phyloP scores from a whole-genome alignment of 1,140 invertebrate genomes.

The Pseudomyrmex pallidus region DNA sequence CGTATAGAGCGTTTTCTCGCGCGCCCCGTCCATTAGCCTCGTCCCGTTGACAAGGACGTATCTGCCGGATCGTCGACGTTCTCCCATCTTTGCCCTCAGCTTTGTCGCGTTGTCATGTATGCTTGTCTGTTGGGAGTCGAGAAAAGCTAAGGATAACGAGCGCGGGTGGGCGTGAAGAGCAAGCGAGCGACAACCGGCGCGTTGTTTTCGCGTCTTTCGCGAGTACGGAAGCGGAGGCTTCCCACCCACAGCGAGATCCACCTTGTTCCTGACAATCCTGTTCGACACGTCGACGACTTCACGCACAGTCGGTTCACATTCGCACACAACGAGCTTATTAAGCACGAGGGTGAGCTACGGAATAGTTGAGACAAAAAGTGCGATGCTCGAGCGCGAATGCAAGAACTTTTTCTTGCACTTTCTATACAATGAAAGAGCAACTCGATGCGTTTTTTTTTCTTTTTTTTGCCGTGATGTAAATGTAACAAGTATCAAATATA shows the following conservation, averaged over 20 bases:
- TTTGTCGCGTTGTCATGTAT: not conserved
- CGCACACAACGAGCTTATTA: constrained; percentile 18
- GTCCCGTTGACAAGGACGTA: constrained; percentile 64
- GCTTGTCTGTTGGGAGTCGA: constrained; percentile 63
- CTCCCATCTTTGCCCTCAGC: constrained; percentile 16
- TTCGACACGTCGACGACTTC: not conserved
- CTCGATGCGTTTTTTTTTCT: not conserved
- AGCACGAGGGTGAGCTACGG: not conserved
- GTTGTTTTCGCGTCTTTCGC: constrained; percentile 21
- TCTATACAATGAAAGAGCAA: not conserved
- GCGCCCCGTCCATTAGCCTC: constrained; percentile 81
- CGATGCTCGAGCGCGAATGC: not conserved
- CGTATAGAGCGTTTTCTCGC: constrained; percentile 74
- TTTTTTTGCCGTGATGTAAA: not conserved
- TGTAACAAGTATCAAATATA: not conserved
- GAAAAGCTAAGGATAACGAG: constrained; percentile 75
- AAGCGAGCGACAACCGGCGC: constrained; percentile 48
- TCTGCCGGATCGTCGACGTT: constrained; percentile 35
- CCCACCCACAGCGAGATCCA: not conserved
- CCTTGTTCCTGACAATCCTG: constrained; percentile 1
- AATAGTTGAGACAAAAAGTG: constrained; percentile 1
- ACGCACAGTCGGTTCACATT: not conserved
- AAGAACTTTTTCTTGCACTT: not conserved
- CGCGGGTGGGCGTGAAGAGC: constrained; percentile 73
- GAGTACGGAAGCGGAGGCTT: constrained; percentile 5